phyloP scores from a whole-genome alignment of 2,797 vertebrate species.

The Delichon dasypus region DNA sequence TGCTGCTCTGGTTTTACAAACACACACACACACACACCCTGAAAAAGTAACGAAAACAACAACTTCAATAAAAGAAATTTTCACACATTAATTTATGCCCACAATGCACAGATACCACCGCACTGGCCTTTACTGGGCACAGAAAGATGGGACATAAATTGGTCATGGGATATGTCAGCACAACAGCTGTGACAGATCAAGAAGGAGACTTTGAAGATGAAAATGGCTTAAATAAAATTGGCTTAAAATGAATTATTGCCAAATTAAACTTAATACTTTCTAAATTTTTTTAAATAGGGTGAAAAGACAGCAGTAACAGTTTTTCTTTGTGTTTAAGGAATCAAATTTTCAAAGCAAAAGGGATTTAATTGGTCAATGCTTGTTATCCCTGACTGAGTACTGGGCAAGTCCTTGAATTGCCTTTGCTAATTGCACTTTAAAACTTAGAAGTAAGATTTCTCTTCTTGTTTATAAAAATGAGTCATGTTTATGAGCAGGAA shows the following conservation, averaged over 20 bases:
- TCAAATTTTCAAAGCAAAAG: not conserved
- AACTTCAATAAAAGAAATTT: not conserved
- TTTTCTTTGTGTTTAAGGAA: not conserved
- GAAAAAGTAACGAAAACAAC: not conserved
- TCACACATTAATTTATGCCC: not conserved
- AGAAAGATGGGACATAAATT: not conserved
- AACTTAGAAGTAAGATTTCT: not conserved
- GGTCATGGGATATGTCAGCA: not conserved
- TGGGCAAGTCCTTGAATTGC: not conserved
- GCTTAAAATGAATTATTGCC: not conserved
- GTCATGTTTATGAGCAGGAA: not conserved
- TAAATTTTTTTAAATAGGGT: not conserved
- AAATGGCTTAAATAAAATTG: not conserved
- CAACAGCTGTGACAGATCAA: not conserved
- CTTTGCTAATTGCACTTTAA: not conserved
- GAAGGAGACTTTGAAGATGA: not conserved
- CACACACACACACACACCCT: accelerated
- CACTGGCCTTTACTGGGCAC: not conserved
- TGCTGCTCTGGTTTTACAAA: not conserved
- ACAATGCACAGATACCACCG: not conserved
- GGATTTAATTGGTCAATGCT: not conserved
- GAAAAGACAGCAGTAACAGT: not conserved
- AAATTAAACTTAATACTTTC: not conserved
- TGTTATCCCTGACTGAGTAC: not conserved
- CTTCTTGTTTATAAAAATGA: not conserved